Base-by-base conservation (phyloP, 2,888 invertebrate species). In the Eretmocerus hayati region DNA sequence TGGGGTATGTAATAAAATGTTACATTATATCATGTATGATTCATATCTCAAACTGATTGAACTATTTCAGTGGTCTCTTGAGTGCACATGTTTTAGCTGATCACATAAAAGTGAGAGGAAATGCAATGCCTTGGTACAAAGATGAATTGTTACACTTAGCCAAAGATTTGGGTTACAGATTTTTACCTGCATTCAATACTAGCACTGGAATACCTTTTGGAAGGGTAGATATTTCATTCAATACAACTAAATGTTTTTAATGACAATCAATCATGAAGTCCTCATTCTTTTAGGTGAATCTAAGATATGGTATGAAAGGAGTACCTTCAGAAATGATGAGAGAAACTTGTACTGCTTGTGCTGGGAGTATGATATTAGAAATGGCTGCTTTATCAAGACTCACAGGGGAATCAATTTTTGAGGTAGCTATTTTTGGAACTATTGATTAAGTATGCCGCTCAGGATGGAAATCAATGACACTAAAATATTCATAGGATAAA, bases 181-280 rank as follows among this genome's bases (percentile, higher is more conserved):
- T 97, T 46, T 72, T 99, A 53, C 97, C 97, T n/a, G 95, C 97
- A 4, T 99, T 99, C 72, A 96, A 97, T 71, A 95, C 97, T 1
- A 85, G 92, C 4, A 96, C 96, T 1, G 97, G 97, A 38, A 90
- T 97, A 65, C 97, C 97, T 9, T 91, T 93, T 73, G 90, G 95
- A n/a, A 81, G 89, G 72, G 93, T 95, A 65, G 73, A 62, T 58
- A 56, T 5, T 16, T 20, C 18, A 22, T 11, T 42, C 36, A 9
- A 39, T 46, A 22, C 47, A 43, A 33, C 42, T 41, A 18, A 41
- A 49, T 30, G 20, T 23, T 42, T 36, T 22, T 11, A 46, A 42
- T 13, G 41, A 42, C 37, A 16, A 32, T 51, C 47, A 46, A 48
- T 26, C 23, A 26, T 37, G 18, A 18, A 32, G 31, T 32, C 30